Conservation (phyloP, 2,888 invertebrate genomes). For the Hydroisotoma schaefferi region DNA sequence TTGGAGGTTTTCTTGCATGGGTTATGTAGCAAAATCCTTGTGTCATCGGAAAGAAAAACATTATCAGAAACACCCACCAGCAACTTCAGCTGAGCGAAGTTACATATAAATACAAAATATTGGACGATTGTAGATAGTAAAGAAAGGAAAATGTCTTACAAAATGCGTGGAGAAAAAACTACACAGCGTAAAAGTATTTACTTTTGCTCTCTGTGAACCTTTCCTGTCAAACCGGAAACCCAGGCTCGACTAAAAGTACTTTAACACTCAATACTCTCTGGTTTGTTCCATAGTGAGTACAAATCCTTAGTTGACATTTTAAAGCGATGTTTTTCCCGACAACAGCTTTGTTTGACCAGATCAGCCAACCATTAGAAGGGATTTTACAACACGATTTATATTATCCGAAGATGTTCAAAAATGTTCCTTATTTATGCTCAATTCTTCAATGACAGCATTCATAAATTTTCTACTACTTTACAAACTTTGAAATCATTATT, state of each 20-base stretch:
- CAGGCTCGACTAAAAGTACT: conserved; percentile 36
- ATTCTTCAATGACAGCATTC: no score
- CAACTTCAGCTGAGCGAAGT: no score
- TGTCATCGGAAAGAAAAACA: conserved; percentile 11
- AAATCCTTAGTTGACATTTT: conserved; percentile 43
- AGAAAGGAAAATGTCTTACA: conserved; percentile 1
- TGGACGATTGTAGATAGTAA: not conserved
- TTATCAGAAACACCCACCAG: conserved; percentile 8
- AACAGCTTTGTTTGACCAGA: no score
- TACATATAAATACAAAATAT: no score
- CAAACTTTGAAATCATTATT: no score
- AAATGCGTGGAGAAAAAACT: conserved; percentile 15
- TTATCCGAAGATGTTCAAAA: no score
- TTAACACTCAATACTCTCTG: conserved; percentile 19
- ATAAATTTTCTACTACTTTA: no score
- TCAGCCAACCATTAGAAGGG: no score
- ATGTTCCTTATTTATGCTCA: no score
- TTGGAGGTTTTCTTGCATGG: conserved; percentile 19
- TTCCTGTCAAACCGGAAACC: conserved; percentile 41
- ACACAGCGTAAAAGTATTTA: conserved; percentile 27
- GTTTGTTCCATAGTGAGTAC: conserved; percentile 36
- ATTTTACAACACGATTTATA: no score
- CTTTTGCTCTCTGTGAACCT: conserved; percentile 32
- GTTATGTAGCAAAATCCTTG: not conserved
- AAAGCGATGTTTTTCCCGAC: no score